phyloP scores from a whole-genome alignment of 2,797 vertebrate genomes.

The Sarcophilus harrisii region DNA sequence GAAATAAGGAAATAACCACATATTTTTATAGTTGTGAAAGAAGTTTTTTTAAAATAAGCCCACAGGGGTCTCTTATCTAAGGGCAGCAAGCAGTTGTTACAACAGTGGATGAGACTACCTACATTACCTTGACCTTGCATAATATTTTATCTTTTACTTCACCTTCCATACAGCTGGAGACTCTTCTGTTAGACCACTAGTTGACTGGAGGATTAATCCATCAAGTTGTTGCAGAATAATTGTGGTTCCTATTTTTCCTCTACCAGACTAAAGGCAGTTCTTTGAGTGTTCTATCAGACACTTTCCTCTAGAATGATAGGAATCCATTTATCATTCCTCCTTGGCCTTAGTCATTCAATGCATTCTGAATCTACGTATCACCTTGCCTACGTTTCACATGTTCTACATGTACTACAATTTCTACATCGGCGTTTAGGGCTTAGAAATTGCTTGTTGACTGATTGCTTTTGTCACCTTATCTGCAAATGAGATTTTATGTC shows the following conservation, averaged over 20 bases:
- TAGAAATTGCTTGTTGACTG: background rate
- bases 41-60: background rate
- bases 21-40: background rate
- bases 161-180: background rate
- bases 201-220: background rate
- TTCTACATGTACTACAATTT: background rate
- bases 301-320: background rate
- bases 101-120: background rate
- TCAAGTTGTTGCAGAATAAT: background rate
- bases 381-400: background rate
- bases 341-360: background rate
- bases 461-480: background rate
- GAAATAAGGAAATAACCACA: background rate
- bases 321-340: background rate
- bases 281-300: background rate
- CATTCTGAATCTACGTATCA: background rate
- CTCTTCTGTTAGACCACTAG: background rate
- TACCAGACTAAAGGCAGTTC: background rate
- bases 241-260: background rate
- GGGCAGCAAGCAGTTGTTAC: background rate
- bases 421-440: background rate
- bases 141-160: background rate
- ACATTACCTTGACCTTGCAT: background rate
- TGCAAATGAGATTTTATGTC: background rate
- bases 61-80: background rate